Base-by-base conservation (phyloP, 2,113 vertebrate genomes). In the Coryphaenoides rupestris region DNA sequence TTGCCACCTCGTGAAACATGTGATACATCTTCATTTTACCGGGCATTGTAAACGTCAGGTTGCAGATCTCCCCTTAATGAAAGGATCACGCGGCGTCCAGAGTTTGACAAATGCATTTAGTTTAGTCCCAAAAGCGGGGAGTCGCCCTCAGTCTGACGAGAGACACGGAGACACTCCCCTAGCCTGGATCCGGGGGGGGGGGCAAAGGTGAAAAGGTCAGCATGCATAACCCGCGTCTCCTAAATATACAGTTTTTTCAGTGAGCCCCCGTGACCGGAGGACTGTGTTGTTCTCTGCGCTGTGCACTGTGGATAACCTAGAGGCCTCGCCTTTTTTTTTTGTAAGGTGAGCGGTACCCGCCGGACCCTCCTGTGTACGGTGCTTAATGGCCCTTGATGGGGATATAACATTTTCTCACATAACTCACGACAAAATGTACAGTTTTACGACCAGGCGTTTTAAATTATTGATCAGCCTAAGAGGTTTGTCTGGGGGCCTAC, bases 21-120 rank as follows among this genome's bases (percentile, higher is more conserved):
- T 74, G 81, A 87, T 89, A 83, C 75, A 86, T 89, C 87, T 90
- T 90, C 84, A 89, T 88, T 90, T 89, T 81, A 81, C 74, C 76
- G 24, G 80, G 64, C 76, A 74, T 69, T 83, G 78, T 81, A 84
- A 89, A 91, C 86, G 83, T 88, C 86, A 85, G 61, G 73, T 60
- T 75, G 72, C 82, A 84, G 80, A 86, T 87, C 78, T 86, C 73
- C 76, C 78, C 76, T 80, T 87, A 89, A 88, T 82, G 84, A 86
- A 87, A 81, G 78, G 79, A 87, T 82, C 79, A 82, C 70, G 55
- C 66, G 3, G 62, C 73, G 81, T 83, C 78, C 74, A 83, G 69
- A 78, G 71, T 73, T 78, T 88, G 86, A 86, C 79, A 77, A 79
- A 86, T 87, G 77, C 63, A 23, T 77, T 73, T 69, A 75, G 67